Conservation (phyloP, 2,113 vertebrate genomes). For the Psilopsiagon aurifrons region DNA sequence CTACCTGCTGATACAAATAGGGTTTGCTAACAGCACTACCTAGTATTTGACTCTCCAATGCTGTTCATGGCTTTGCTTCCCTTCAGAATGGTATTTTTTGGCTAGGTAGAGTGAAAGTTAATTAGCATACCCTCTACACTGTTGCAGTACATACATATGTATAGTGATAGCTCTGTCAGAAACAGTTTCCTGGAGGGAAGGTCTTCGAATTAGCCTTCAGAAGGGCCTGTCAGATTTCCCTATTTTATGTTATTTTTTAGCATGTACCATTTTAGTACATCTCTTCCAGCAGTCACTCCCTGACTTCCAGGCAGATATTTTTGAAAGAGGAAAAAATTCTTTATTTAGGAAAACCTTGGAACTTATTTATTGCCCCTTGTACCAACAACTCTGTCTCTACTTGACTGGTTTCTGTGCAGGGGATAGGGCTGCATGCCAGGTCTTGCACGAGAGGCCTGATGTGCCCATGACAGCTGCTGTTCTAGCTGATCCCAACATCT, state of each 20-base stretch:
- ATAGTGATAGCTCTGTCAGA: neutral
- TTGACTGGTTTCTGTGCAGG: neutral
- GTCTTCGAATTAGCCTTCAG: conserved; percentile 40
- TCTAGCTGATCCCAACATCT: neutral
- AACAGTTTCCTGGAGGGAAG: neutral
- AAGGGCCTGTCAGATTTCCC: neutral
- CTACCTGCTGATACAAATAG: neutral
- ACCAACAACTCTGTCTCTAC: fast-evolving
- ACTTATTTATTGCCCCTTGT: neutral
- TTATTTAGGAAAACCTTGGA: neutral
- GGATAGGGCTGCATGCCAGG: no score
- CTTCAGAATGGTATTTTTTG: neutral
- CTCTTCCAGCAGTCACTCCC: neutral
- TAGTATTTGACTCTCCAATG: neutral
- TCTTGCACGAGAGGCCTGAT: fast-evolving
- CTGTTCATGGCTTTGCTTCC: neutral
- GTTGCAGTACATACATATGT: neutral
- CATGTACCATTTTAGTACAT: neutral
- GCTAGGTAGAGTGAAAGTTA: neutral
- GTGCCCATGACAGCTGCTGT: fast-evolving
- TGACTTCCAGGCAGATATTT: neutral
- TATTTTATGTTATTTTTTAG: neutral
- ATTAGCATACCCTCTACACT: neutral
- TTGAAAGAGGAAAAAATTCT: neutral
- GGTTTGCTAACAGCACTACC: neutral